A percentile compares a stretch with the other conserved stretches of the same genome.
Evolutionary conservation across 2,113 vertebrate species (phyloP).

Genomic region (Campylomormyrus tamandua): DNA sequence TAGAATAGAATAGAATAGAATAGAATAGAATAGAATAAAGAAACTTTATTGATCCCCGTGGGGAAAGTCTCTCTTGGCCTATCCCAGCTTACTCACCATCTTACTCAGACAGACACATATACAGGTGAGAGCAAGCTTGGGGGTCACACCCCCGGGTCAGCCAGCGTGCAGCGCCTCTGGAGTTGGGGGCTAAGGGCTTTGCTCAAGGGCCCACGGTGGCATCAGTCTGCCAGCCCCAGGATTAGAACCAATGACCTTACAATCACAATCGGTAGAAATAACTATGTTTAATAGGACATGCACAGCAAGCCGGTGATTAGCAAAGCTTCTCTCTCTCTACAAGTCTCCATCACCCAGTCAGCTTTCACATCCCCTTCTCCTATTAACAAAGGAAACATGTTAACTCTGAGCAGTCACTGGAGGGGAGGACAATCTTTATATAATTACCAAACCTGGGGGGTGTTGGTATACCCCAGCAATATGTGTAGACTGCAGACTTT

Average conservation of each 20-base stretch:
- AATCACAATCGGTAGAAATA: neutral
- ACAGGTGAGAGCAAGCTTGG: neutral
- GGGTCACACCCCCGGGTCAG: neutral
- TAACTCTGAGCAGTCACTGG: conserved; percentile 10
- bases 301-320: neutral
- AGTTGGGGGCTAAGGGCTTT: neutral
- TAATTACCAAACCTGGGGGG: conserved; percentile 2
- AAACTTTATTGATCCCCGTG: neutral
- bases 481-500: neutral
- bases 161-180: neutral
- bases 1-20: neutral
- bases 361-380: neutral
- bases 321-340: neutral
- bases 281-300: neutral
- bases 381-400: conserved; percentile 18
- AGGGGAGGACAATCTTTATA: conserved; percentile 11
- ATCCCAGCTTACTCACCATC: neutral
- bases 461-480: conserved; percentile 11
- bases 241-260: neutral
- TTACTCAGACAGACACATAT: neutral
- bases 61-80: neutral
- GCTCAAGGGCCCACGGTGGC: neutral
- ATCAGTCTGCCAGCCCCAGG: neutral
- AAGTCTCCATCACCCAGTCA: neutral
- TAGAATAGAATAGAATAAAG: neutral